These are phyloP conservation scores for Harpagus bidentatus DNA, from an alignment of 2,113 vertebrate species.

Conservation along the genomic window DNA sequence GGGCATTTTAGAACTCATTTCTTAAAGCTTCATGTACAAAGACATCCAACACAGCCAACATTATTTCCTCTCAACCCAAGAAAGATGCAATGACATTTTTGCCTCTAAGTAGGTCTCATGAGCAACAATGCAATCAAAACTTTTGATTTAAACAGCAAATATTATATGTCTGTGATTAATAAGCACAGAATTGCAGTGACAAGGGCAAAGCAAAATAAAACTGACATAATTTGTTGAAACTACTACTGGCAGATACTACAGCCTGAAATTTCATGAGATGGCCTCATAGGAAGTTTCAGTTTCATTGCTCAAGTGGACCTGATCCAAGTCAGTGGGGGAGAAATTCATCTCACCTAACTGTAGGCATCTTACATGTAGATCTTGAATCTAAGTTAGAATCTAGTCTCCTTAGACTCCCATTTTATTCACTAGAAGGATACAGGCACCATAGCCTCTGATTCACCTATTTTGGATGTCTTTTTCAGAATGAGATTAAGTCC, in stretches of 20 bases:
- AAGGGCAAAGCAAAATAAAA: conserved; percentile 4
- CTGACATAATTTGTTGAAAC: neutral
- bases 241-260: neutral
- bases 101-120: neutral
- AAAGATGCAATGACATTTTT: neutral
- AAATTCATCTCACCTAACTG: neutral
- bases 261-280: neutral
- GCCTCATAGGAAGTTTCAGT: neutral
- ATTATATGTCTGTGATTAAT: neutral
- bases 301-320: neutral
- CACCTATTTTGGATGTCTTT: neutral
- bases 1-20: neutral
- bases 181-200: neutral
- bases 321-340: neutral
- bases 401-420: neutral
- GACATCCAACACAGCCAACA: neutral
- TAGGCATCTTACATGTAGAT: neutral
- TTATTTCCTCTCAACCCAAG: neutral
- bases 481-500: neutral
- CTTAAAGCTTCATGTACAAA: neutral
- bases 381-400: neutral
- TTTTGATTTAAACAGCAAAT: neutral
- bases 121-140: conserved; percentile 2
- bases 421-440: neutral
- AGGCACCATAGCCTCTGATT: neutral